Base-by-base conservation (phyloP, 2,888 invertebrate genomes). In the Andrena bicolor region DNA sequence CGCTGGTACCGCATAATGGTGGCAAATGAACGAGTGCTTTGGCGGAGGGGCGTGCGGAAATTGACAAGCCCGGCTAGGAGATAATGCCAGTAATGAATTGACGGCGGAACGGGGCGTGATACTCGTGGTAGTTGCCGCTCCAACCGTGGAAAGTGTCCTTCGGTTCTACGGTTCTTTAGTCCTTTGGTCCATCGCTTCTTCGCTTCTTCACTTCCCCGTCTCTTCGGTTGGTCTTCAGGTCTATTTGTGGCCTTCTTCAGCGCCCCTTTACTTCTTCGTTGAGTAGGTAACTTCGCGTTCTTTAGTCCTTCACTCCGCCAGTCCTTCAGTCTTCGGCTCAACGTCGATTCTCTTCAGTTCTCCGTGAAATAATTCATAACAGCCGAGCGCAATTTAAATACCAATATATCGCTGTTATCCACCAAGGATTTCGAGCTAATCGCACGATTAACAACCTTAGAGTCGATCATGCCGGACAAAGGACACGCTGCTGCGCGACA, bases 61-160 rank as follows among this genome's bases (percentile, higher is more conserved):
- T 68, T 70, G 79, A 77, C 79, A 77, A 77, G 60, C 28, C 13
- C 53, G 16, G 60, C 70, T 48, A 65, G 70, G n/a, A 23, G 70
- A 80, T 80, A 80, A 80, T 80, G 16, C 20, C 48, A 78, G 80
- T 41, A 60, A 80, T 70, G 78, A 77, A 60, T 70, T 65, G 69
- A 51, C 49, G 41, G 35, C 23, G 10, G 49, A 1, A 53, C 30
- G 6, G n/a, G 16, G 30, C 28, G 61, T 30, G 30, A 56, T 63
- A 35, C n/a, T 10, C 20, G 23, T 26, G 16, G 8, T 0, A 8
- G 51, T 51, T 51, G 30, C 16, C 1, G n/a, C 30, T 60, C 30
- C n/a, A n/a, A 30, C 58, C 26, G 8, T 26, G 28, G 58, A 58
- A 28, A 58, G 28, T 58, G 26, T 51, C 20, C 51, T 51, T 51